Evolutionary conservation across 2,113 vertebrate species (phyloP).

Genomic region (Pterocles orientalis): DNA sequence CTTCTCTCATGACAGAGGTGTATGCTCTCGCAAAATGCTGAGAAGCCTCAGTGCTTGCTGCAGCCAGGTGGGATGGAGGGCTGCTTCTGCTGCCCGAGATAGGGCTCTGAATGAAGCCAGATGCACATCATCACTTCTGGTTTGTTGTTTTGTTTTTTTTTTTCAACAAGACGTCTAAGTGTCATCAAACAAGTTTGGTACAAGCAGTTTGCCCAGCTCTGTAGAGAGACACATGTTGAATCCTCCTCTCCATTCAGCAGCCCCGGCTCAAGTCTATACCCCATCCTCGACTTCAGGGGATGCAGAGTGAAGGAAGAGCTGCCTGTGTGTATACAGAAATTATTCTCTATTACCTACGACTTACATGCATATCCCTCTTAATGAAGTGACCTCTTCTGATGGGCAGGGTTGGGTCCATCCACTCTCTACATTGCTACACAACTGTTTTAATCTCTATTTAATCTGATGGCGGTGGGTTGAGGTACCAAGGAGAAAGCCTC

Average conservation of each 20-base stretch:
- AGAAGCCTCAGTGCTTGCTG: background rate
- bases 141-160: background rate
- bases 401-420: too few species aligned
- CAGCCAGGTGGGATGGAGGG: background rate
- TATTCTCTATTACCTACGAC: background rate
- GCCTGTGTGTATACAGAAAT: fast-evolving
- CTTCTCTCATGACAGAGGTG: background rate
- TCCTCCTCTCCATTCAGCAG: background rate
- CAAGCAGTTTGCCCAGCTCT: background rate
- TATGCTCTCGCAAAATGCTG: background rate
- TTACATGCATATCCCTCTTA: background rate
- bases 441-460: background rate
- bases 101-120: background rate
- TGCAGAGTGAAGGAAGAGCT: background rate
- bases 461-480: background rate
- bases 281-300: background rate
- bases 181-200: background rate
- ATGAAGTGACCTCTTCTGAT: too few species aligned
- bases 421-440: background rate
- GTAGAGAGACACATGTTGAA: background rate
- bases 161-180: background rate
- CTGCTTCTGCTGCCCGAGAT: background rate
- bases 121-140: background rate
- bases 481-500: background rate
- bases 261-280: background rate